A percentile compares a stretch with the other conserved stretches of the same genome.
These are phyloP conservation scores for Stratiomys singularior DNA, from an alignment of 2,888 invertebrate species.

Conservation along the genomic window DNA sequence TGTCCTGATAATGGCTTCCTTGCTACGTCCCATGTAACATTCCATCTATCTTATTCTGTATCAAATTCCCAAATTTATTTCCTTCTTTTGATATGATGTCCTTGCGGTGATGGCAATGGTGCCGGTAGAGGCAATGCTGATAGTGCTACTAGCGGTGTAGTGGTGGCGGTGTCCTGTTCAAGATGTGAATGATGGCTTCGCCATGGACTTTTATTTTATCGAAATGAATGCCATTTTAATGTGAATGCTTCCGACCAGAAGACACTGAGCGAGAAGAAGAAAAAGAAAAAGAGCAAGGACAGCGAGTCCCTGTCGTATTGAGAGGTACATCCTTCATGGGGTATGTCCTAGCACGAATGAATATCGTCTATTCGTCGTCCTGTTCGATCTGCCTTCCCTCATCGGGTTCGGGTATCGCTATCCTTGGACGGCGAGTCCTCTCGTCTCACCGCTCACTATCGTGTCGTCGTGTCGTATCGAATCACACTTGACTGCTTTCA, in stretches of 20 bases:
- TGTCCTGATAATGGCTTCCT: slow-evolving; percentile 30
- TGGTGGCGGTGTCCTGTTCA: slow-evolving; percentile 35
- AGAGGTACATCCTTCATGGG: slow-evolving; percentile 30
- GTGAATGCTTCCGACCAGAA: slow-evolving; percentile 7
- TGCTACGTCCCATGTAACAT: slow-evolving; percentile 31
- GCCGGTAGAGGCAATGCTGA: background rate
- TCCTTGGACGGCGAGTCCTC: background rate
- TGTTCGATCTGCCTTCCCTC: background rate
- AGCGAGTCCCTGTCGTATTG: slow-evolving; percentile 14
- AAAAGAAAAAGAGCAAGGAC: background rate
- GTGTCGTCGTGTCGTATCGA: slow-evolving; percentile 32
- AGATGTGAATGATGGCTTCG: slow-evolving; percentile 39
- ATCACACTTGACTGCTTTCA: slow-evolving; percentile 45
- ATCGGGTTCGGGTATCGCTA: slow-evolving; percentile 6
- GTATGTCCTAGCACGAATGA: background rate
- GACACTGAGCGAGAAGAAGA: background rate
- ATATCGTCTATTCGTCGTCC: slow-evolving; percentile 1
- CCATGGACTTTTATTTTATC: slow-evolving; percentile 37
- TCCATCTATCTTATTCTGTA: slow-evolving; percentile 32
- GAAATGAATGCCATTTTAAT: slow-evolving; percentile 39
- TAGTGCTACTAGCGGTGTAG: background rate
- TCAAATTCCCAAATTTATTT: slow-evolving; percentile 46
- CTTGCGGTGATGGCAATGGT: slow-evolving; percentile 16
- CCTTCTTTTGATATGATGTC: slow-evolving; percentile 43
- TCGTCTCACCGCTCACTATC: background rate